These are phyloP conservation scores for Polyploca ridens DNA, from an alignment of 2,888 invertebrate genomes.

Conservation along the genomic window DNA sequence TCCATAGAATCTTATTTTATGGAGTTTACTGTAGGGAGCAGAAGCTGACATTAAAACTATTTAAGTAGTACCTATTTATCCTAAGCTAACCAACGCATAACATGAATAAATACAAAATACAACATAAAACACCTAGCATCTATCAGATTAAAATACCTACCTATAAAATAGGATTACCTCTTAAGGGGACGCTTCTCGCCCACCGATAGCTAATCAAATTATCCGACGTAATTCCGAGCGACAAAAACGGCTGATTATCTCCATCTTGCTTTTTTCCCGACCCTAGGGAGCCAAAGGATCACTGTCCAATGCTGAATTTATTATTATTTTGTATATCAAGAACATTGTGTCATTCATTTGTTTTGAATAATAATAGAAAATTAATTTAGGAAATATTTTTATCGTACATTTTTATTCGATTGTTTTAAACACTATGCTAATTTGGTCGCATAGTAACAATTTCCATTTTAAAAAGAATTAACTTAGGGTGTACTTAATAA, in stretches of 20 bases:
- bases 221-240: constrained; percentile 73
- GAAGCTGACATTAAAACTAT: not conserved
- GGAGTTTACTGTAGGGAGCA: too few species aligned
- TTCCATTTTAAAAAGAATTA: not conserved
- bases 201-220: constrained; percentile 80
- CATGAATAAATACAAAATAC: constrained; percentile 13
- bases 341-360: constrained; percentile 15
- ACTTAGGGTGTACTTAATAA: too few species aligned
- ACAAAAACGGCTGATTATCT: constrained; percentile 79
- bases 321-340: constrained; percentile 33
- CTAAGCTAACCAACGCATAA: constrained; percentile 9
- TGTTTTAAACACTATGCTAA: too few species aligned
- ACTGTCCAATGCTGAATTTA: constrained; percentile 57
- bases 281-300: constrained; percentile 63
- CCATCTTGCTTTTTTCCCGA: constrained; percentile 61
- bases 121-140: constrained; percentile 50
- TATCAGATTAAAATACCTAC: constrained; percentile 63
- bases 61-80: not conserved
- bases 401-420: too few species aligned
- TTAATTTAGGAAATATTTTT: not conserved
- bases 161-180: constrained; percentile 75
- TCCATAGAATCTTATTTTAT: too few species aligned
- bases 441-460: not conserved
- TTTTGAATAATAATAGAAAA: not conserved
- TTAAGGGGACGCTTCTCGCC: constrained; percentile 69